Conservation (phyloP, 2,888 invertebrate species). For the Polydesmus complanatus region DNA sequence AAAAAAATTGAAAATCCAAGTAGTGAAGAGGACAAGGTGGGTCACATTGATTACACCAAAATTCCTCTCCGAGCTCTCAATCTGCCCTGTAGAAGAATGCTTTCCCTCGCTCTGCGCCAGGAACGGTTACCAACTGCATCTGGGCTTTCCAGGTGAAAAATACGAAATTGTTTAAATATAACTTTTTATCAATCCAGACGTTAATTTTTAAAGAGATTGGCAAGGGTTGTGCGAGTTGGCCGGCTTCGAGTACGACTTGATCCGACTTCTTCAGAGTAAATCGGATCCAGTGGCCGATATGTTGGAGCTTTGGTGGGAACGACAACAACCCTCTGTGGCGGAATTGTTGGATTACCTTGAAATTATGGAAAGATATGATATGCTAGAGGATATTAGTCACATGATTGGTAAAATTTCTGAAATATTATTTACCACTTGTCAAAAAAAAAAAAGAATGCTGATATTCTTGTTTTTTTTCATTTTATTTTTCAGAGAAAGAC, state of each 20-base stretch:
- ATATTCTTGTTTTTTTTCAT: neutral
- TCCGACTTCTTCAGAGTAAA: neutral
- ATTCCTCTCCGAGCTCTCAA: constrained; percentile 10
- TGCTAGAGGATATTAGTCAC: neutral
- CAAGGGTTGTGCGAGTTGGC: neutral
- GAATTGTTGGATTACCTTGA: neutral
- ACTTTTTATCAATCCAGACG: too few relatives aligned
- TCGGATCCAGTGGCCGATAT: neutral
- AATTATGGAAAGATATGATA: neutral
- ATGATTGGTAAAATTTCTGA: too few relatives aligned
- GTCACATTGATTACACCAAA: neutral
- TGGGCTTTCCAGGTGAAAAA: constrained; percentile 1
- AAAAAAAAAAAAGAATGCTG: too few relatives aligned
- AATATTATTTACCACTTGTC: too few relatives aligned
- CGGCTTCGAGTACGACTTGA: neutral
- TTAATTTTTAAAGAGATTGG: too few relatives aligned
- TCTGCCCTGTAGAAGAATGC: constrained; percentile 8
- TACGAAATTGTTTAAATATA: too few relatives aligned
- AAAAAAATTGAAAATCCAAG: too few relatives aligned
- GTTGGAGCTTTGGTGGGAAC: neutral
- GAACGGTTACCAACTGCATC: neutral
- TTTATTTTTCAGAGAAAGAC: neutral
- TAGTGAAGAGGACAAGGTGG: too few relatives aligned
- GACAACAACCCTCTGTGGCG: neutral
- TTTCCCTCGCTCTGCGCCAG: neutral